These are phyloP conservation scores for Philereme transversata DNA, from an alignment of 2,888 invertebrate genomes.

Conservation along the genomic window DNA sequence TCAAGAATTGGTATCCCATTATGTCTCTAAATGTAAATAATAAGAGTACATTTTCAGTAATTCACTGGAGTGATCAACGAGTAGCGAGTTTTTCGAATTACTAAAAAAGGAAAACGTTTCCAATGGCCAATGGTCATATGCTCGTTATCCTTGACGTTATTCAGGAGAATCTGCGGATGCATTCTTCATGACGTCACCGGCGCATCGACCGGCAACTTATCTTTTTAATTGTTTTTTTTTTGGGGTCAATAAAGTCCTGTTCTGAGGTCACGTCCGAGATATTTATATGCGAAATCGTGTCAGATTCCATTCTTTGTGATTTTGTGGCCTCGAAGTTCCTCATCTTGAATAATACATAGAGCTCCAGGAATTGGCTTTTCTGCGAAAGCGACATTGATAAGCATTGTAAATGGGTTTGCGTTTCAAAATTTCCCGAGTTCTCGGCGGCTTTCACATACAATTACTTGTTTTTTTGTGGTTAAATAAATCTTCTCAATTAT, in stretches of 20 bases:
- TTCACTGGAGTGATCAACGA: no score
- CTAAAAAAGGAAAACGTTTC: no score
- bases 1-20: no score
- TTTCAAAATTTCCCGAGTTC: not conserved
- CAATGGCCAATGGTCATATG: constrained; percentile 6
- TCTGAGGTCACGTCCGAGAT: constrained; percentile 14
- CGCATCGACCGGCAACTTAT: constrained; percentile 40
- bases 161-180: constrained; percentile 35
- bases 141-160: constrained; percentile 25
- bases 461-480: not conserved
- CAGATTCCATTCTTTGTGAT: not conserved
- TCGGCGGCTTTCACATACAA: not conserved
- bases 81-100: no score
- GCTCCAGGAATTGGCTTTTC: not conserved
- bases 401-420: not conserved
- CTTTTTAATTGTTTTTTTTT: constrained; percentile 46
- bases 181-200: constrained; percentile 50
- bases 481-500: not conserved
- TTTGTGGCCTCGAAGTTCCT: not conserved
- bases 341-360: constrained; percentile 1
- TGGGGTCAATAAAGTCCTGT: constrained; percentile 24
- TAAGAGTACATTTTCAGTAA: no score
- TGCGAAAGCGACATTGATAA: not conserved
- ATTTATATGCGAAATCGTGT: constrained; percentile 8
- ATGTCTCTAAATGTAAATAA: no score